Evolutionary conservation across 2,888 invertebrate species (phyloP), one percentile per base, ranked within the genome.

Genomic region (Synanthedon andrenaeformis): DNA sequence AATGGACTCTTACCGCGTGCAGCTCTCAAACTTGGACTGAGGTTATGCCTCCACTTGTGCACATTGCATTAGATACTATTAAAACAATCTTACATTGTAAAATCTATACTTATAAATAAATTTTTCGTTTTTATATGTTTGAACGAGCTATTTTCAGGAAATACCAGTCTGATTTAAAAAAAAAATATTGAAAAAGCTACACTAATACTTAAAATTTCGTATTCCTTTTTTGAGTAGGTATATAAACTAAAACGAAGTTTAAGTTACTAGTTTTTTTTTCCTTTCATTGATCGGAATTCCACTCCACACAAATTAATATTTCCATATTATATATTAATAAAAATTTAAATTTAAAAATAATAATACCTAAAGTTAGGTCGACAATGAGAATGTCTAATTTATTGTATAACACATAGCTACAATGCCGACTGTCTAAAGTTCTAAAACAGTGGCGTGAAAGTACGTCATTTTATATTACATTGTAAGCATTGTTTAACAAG

Each of bases 1-100:
- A 79, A 76, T 77, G 78, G 76, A 66, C 69, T 62, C 71, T 60
- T 64, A 62, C 62, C 62, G 65, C 65, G 45, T 65, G 65, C 66
- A 70, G 64, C 67, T 69, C 67, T 69, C 61, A 64, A 63, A 66
- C 57, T 57, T 58, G 45, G 53, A 4, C 57, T 41, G 23, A 42
- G 53, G 35, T 42, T 52, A 28, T 54, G 4, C n/a, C 45, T 13
- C 14, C 6, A 35, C 1, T 10, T 52, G 52, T 57, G 54, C 53
- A 52, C 51, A 45, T 35, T 50, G 52, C 49, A 53, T 58, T 53
- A 49, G 49, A 51, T 42, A n/a, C 50, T 11, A 11, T 42, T 49
- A 5, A 5, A 5, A 5, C 5, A 23, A 23, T 23, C 23, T 23
- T 23, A 23, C 4, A 23, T 1, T 23, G 23, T 23, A 5, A 23